These are phyloP conservation scores for Drosophila anceps DNA, from an alignment of 2,888 invertebrate genomes.

Conservation along the genomic window DNA sequence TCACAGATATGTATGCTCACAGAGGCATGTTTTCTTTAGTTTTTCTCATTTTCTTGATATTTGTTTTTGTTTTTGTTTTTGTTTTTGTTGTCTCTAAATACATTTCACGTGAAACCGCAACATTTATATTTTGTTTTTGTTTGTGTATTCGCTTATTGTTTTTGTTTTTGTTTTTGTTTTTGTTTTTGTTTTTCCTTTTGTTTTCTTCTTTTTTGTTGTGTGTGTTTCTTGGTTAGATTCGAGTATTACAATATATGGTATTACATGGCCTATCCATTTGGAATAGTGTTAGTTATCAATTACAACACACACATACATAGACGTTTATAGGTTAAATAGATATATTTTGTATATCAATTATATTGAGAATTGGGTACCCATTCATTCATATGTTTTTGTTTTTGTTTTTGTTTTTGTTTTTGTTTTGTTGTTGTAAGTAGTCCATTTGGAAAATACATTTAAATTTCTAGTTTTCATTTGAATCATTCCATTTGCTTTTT, in stretches of 20 bases:
- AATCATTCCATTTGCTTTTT: slow-evolving; percentile 11
- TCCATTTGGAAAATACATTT: background rate
- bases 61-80: slow-evolving; percentile 10
- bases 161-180: background rate
- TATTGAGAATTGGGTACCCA: slow-evolving; percentile 6
- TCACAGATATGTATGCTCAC: slow-evolving; percentile 52
- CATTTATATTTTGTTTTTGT: slow-evolving; percentile 7
- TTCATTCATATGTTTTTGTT: background rate
- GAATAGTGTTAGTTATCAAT: slow-evolving; percentile 1
- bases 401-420: background rate
- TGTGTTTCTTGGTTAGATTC: background rate
- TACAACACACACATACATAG: slow-evolving; percentile 13
- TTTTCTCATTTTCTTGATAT: background rate
- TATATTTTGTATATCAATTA: slow-evolving; percentile 4
- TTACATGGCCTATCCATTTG: background rate
- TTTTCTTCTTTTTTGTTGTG: background rate
- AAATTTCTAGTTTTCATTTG: background rate
- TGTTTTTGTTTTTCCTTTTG: background rate
- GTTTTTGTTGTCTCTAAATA: slow-evolving; percentile 26
- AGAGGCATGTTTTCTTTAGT: slow-evolving; percentile 31
- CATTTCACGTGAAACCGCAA: slow-evolving; percentile 53
- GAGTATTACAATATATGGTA: slow-evolving; percentile 8
- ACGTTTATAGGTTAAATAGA: background rate
- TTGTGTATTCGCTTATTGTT: background rate
- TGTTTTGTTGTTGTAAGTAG: too few relatives aligned